phyloP scores from a whole-genome alignment of 2,797 vertebrate species.

The Sebastes kiyomatsui region DNA sequence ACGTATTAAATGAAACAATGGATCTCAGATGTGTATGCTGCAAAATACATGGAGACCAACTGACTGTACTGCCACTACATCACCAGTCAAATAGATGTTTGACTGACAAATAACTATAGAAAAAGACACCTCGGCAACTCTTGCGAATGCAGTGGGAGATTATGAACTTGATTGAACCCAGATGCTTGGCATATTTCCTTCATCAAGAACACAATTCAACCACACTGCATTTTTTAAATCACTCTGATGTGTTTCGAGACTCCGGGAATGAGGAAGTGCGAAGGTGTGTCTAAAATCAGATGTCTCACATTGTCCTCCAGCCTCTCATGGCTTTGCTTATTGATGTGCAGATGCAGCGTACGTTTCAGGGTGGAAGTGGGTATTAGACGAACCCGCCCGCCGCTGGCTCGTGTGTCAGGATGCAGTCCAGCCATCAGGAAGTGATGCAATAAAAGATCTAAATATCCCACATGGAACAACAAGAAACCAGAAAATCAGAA shows the following conservation, averaged over 20 bases:
- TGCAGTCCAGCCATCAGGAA: slow-evolving; percentile 77
- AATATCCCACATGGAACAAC: slow-evolving; percentile 65
- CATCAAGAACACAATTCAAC: slow-evolving; percentile 6
- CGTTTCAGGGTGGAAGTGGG: slow-evolving; percentile 55
- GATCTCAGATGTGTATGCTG: not conserved
- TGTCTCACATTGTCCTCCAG: slow-evolving; percentile 47
- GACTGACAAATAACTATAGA: not conserved
- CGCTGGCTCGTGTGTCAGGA: slow-evolving; percentile 70
- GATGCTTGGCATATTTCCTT: slow-evolving; percentile 21
- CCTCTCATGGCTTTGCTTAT: slow-evolving; percentile 45
- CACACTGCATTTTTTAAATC: slow-evolving; percentile 1
- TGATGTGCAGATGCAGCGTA: slow-evolving; percentile 57
- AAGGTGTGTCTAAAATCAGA: slow-evolving; percentile 21
- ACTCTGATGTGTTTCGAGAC: slow-evolving; percentile 1
- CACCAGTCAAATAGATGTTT: slow-evolving; percentile 9
- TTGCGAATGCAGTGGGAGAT: not conserved
- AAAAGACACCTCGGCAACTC: not conserved
- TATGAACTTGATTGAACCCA: slow-evolving; percentile 25
- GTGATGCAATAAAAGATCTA: slow-evolving; percentile 71
- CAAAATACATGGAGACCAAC: not conserved
- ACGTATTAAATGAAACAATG: not conserved
- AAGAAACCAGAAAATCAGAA: slow-evolving; percentile 62
- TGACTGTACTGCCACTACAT: not conserved
- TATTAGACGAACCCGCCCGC: slow-evolving; percentile 41
- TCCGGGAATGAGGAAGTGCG: not conserved